Conservation (phyloP, 2,113 vertebrate genomes). For the Urocitellus parryii region DNA sequence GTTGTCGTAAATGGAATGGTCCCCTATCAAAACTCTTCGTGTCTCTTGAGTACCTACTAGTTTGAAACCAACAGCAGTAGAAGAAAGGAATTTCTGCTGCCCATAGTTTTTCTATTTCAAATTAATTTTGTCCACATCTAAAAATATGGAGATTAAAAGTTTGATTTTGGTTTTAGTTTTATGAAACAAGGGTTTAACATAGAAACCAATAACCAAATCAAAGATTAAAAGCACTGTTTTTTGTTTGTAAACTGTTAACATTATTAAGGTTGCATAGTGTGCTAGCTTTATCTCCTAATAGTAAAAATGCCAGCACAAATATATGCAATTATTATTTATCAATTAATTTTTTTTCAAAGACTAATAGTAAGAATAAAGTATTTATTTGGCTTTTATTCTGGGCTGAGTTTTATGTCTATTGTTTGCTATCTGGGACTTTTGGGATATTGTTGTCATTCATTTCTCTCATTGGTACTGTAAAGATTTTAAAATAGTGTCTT, state of each 20-base stretch:
- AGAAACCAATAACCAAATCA: neutral
- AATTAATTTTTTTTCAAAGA: neutral
- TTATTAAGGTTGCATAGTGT: neutral
- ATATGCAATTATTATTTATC: neutral
- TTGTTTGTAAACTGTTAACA: neutral
- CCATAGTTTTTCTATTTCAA: neutral
- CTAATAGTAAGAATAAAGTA: neutral
- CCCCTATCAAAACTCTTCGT: neutral
- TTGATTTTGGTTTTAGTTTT: constrained; percentile 9
- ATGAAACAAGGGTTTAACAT: neutral
- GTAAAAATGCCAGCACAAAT: neutral
- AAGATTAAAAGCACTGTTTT: neutral
- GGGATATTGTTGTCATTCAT: neutral
- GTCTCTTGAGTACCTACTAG: neutral
- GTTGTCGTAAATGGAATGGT: neutral
- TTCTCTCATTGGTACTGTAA: neutral
- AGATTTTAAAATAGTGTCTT: neutral
- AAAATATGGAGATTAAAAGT: neutral
- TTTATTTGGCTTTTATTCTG: neutral
- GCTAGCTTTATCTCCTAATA: neutral
- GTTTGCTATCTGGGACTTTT: neutral
- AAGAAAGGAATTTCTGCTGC: neutral
- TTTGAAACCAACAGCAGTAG: neutral
- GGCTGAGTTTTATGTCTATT: neutral
- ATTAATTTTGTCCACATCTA: neutral